Percentiles rank a stretch among this genome's conserved stretches.
Conservation (phyloP, 2,888 invertebrate genomes). For the Amaurobius ferox region DNA sequence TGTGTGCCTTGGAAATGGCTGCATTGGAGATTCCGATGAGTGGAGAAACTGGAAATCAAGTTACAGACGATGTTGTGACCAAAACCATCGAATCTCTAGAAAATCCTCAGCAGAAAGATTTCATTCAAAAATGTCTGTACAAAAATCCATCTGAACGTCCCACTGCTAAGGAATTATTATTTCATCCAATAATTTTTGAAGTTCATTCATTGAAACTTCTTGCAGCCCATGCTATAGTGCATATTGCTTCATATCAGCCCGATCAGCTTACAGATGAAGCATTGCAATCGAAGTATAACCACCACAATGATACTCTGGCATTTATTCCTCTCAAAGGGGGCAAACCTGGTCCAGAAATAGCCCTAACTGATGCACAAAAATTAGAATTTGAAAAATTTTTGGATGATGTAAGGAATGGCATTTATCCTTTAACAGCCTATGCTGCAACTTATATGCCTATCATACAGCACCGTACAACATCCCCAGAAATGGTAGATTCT, state of each 20-base stretch:
- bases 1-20: conserved; percentile 99
- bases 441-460: conserved; percentile 85
- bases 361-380: conserved; percentile 85
- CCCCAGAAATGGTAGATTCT: conserved; percentile 87
- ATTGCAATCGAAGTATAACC: conserved; percentile 83
- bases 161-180: conserved; percentile 93
- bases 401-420: conserved; percentile 99
- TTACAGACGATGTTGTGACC: conserved; percentile 93
- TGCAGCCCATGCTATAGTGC: conserved; percentile 94
- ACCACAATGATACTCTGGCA: conserved; percentile 85
- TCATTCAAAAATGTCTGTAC: conserved; percentile 92
- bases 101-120: conserved; percentile 94
- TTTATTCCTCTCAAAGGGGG: conserved; percentile 82
- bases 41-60: conserved; percentile 84
- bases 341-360: conserved; percentile 75
- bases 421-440: conserved; percentile 97
- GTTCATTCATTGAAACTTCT: conserved; percentile 94
- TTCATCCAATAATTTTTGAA: conserved; percentile 98
- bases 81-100: conserved; percentile 96
- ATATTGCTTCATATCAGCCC: conserved; percentile 78
- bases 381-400: conserved; percentile 98
- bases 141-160: conserved; percentile 90
- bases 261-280: conserved; percentile 90
- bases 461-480: conserved; percentile 81
- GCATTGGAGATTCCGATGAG: conserved; percentile 97